Conservation (phyloP, 2,797 vertebrate species). For the Protosalanx chinensis region DNA sequence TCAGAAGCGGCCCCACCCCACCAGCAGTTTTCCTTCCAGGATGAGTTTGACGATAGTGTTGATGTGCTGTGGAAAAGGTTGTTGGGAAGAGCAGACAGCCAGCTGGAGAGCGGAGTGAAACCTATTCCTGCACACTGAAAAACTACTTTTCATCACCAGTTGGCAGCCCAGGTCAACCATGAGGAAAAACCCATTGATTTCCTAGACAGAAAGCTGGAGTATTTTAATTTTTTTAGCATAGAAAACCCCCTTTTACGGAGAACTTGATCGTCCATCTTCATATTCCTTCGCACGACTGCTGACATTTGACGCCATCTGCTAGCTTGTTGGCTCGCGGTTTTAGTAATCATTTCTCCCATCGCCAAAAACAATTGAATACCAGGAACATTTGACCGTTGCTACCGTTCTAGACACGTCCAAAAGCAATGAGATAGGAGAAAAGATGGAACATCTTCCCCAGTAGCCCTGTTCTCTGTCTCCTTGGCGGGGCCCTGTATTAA, state of each 20-base stretch:
- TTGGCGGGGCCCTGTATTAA: conserved; percentile 7
- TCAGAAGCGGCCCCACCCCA: neutral
- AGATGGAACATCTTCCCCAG: neutral
- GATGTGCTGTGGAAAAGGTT: conserved; percentile 32
- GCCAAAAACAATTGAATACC: too few relatives aligned
- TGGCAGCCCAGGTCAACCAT: conserved; percentile 17
- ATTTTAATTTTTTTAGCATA: conserved; percentile 27
- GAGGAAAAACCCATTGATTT: conserved; percentile 32
- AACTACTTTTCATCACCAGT: conserved; percentile 28
- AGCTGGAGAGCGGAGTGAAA: conserved; percentile 13
- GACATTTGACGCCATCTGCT: neutral
- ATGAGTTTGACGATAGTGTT: conserved; percentile 14
- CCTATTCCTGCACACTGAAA: conserved; percentile 28
- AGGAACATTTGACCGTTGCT: too few relatives aligned
- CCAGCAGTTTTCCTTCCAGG: conserved; percentile 9
- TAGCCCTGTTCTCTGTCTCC: neutral
- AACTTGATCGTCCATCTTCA: neutral
- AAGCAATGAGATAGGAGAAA: too few relatives aligned
- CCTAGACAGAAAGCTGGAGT: conserved; percentile 24
- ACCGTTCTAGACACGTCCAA: too few relatives aligned
- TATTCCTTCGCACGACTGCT: neutral
- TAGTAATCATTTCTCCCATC: neutral
- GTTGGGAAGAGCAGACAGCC: neutral
- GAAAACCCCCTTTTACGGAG: conserved; percentile 24
- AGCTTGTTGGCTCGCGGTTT: neutral